Evolutionary conservation across 1,140 invertebrate species (phyloP), one percentile per base, ranked within the genome.

Genomic region (Ceratosolen solmsi): DNA sequence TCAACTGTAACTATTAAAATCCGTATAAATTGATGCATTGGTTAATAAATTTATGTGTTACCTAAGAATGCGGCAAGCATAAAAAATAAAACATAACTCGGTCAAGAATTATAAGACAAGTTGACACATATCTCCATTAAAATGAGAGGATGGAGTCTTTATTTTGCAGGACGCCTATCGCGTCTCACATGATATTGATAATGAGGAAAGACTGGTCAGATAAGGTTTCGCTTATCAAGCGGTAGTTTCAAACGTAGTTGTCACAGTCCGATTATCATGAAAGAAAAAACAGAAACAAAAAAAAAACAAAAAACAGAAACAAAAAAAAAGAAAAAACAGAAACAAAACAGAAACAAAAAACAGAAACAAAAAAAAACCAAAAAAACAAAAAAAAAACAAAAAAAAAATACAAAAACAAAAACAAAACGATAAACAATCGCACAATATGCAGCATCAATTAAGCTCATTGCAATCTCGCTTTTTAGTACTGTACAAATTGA

Each of bases 161-260:
- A 73, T 82, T 78, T 82, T 78, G 22, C 63, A 54, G 41, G 46
- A 38, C 56, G 25, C 51, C 33, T 56, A 71, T 79, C 30, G 36
- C 33, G 13, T 46, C 7, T 60, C 36, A 8, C 38, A 22, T 30
- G 77, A 58, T 58, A 58, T 49, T 5, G 54, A 71, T 71, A 46
- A n/a, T 25, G 58, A 22, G 58, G 41, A 65, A 75, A 75, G n/a
- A 77, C n/a, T 27, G 27, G 33, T 1, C 33, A 41, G 74, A 76
- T 76, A 76, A 25, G 20, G 17, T 49, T 76, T 60, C 11, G 2
- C 13, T 30, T 74, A 54, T 74, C 36, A 27, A 41, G 11, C 36
- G 36, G 33, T 36, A 17, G 20, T 36, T 36, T 74, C 17, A 74
- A 74, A 74, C 33, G 30, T 30, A 46, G 36, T 38, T 30, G n/a